Base-by-base conservation (phyloP, 2,113 vertebrate genomes). In the Arizona elegans region DNA sequence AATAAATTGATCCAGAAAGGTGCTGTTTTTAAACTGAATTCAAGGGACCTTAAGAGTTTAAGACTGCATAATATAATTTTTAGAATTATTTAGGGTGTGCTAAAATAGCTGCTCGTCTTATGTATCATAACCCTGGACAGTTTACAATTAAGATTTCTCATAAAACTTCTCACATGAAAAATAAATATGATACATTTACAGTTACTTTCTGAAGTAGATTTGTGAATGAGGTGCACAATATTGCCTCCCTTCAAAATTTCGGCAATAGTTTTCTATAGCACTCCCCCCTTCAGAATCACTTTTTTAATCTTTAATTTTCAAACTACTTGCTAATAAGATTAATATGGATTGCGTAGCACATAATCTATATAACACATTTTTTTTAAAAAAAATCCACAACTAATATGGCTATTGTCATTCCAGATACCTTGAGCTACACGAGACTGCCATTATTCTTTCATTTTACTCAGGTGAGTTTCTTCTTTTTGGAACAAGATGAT, bases 401-500 rank as follows among this genome's bases (percentile, higher is more conserved):
- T 95, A 93, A 52, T 95, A 96, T 95, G 94, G 92, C 93, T 95
- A 92, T 90, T 95, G 81, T 86, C 88, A 94, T 94, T 86, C 87
- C 94, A 95, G 95, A 93, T 0, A n/a, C 56, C 93, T 95, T 95
- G 94, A 93, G 93, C 94, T 95, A 95, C 93, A 95, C 95, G 33
- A 75, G 96, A 94, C 95, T 94, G 0, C 92, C 91, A 91, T 96
- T 97, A 95, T 94, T 96, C 95, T 95, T 95, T 90, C 90, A 90
- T 92, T 89, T 94, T 91, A 93, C 94, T 95, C 93, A 89, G 94
- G 95, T 94, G 94, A 95, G 96, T 96, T 95, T 94, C 96, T 91
- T 97, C 53, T 92, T 94, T 95, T 95, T 95, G 92, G 95, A 96
- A 92, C 94, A 96, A 92, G 93, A 93, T 94, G 94, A 96, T 81